These are phyloP conservation scores for Acholoe squamosa DNA, from an alignment of 2,888 invertebrate genomes.

Conservation along the genomic window DNA sequence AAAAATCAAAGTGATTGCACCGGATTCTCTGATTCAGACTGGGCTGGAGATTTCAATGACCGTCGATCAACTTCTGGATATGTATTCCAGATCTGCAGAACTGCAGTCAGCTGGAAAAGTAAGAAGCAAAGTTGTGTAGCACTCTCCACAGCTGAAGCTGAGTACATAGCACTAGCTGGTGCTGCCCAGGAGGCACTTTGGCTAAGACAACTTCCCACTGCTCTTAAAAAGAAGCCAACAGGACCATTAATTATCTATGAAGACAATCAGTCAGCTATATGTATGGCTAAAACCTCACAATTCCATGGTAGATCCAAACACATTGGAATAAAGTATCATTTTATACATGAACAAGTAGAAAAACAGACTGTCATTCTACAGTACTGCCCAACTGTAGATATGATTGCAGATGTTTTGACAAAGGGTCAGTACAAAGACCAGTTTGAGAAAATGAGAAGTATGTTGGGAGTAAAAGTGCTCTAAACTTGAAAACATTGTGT, in stretches of 20 bases:
- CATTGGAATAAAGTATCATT: conserved; percentile 70
- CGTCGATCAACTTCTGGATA: conserved; percentile 51
- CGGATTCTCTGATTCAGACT: too few species aligned
- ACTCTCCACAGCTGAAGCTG: conserved; percentile 71
- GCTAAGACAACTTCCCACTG: conserved; percentile 60
- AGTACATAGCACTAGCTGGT: conserved; percentile 71
- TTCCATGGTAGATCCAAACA: conserved; percentile 70
- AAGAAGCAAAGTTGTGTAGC: too few species aligned
- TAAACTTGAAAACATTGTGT: too few species aligned
- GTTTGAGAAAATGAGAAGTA: conserved; percentile 18
- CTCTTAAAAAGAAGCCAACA: conserved; percentile 56
- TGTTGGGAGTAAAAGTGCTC: background rate
- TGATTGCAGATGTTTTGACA: conserved; percentile 59
- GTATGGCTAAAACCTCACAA: conserved; percentile 67
- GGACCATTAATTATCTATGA: conserved; percentile 58
- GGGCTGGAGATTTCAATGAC: conserved; percentile 46
- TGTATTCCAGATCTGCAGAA: conserved; percentile 67
- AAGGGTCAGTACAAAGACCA: conserved; percentile 46
- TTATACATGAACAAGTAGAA: conserved; percentile 65
- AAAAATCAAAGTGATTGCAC: background rate
- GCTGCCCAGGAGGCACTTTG: conserved; percentile 70
- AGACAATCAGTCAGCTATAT: conserved; percentile 71
- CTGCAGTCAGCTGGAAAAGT: too few species aligned
- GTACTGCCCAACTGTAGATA: conserved; percentile 31
- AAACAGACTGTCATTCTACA: background rate